Evolutionary conservation across 2,888 invertebrate species (phyloP), one percentile per base, ranked within the genome.

Genomic region (Beris chalybata): DNA sequence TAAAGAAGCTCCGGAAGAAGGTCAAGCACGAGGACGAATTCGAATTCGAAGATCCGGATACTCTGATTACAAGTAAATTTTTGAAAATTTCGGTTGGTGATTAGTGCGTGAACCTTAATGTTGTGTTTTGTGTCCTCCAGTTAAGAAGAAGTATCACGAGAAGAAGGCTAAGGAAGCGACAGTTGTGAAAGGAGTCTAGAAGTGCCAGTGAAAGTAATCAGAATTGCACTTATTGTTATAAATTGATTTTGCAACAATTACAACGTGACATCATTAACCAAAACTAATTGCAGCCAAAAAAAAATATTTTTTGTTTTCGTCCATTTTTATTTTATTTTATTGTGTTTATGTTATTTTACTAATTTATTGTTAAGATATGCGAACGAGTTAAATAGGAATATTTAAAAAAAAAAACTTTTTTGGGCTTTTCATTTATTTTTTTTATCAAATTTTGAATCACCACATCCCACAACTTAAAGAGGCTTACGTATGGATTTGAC

Each of bases 1-100:
- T 80, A 43, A 79, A 79, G 67, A 79, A 79, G 66, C 69, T 80
- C 32, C 75, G 79, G 30, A 80, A 80, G 70, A 80, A 80, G 73
- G 76, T 79, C 59, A 75, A 73, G 22, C 76, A 77, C 43, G 73
- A 73, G 5, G 72, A 72, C 57, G 70, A 64, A 52, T 44, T 68
- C 56, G 22, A 22, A 22, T 71, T 72, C 52, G 74, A 73, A 45
- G 74, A 78, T 73, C 78, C 78, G 3, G 79, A 78, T 69, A 74
- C 76, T 12, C 72, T 80, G 12, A 80, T 80, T 59, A 80, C 80
- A 70, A 75, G 80, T 80, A 59, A 74, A 73, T 72, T 56, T 12
- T 12, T 13, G 15, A 48, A 11, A 1, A 48, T 48, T 6, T 48
- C 4, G 6, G 4, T 13, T 13, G 48, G 15, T 48, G 3, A 59